Base-by-base conservation (phyloP, 2,888 invertebrate species). In the Syritta pipiens region DNA sequence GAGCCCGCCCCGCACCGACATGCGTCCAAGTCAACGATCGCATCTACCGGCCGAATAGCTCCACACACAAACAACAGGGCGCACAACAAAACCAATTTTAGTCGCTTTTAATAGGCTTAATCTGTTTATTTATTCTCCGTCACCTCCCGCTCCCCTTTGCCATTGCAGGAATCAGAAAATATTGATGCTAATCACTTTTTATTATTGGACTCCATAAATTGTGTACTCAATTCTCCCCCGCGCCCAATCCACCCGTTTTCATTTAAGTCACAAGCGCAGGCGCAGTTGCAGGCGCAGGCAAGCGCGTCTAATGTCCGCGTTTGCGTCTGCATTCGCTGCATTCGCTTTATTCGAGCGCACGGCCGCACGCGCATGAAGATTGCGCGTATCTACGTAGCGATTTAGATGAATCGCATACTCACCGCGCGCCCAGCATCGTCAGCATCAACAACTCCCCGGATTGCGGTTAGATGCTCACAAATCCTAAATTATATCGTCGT, bases 161-260 rank as follows among this genome's bases (percentile, higher is more conserved):
- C 59, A 67, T 67, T 68, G 67, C 60, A 24, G 55, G 55, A 74
- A 68, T 79, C 74, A 51, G 67, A 74, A 79, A 79, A 79, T 74
- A 79, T 79, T 79, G 79, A 79, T 79, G 79, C 79, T 79, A 79
- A 79, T 79, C 79, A 74, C 79, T 62, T 79, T 79, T 79, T 79
- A 79, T 79, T 79, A 79, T 79, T 79, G 74, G 55, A 60, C 10
- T 74, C 57, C 79, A 68, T 79, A 79, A 79, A 79, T 79, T 79
- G 60, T 57, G 6, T 44, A 51, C 74, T 57, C 60, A 68, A 62
- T 57, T 44, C 67, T 17, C 32, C 17, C 40, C 6, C 6, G 9
- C 22, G 19, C 5, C n/a, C n/a, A n/a, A n/a, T n/a, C n/a, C n/a
- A n/a, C n/a, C n/a, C n/a, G 46, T 75, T 75, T 75, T 51, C 57